Conservation (phyloP, 2,797 vertebrate species). For the Cirrhinus mrigala region DNA sequence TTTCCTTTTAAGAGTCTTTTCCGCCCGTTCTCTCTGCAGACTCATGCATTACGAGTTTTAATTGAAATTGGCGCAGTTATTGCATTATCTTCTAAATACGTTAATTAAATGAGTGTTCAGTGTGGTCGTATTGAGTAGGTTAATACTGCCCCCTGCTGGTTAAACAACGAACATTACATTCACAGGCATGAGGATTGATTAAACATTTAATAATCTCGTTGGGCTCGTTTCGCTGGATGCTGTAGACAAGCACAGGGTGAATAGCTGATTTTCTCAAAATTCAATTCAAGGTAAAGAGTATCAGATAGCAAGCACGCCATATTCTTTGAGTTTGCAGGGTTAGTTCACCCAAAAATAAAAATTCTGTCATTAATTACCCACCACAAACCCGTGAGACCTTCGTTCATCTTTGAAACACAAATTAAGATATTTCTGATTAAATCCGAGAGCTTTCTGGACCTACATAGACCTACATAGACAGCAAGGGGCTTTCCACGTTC, state of each 20-base stretch:
- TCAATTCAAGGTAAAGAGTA: background rate
- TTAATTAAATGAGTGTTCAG: slow-evolving; percentile 1
- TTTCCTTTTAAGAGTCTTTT: background rate
- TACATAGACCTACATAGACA: no score
- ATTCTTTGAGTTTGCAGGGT: background rate
- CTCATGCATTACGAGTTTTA: background rate
- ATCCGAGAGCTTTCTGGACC: no score
- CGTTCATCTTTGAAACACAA: no score
- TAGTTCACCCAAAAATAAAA: no score
- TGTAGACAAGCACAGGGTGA: background rate
- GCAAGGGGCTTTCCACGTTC: no score
- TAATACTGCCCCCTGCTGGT: slow-evolving; percentile 67
- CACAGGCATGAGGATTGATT: background rate
- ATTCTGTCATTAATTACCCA: no score
- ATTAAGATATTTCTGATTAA: no score
- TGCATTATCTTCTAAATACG: background rate
- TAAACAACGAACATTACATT: background rate
- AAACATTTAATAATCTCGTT: background rate
- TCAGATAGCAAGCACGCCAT: background rate
- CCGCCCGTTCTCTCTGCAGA: background rate
- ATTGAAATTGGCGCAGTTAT: slow-evolving; percentile 6
- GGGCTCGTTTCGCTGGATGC: background rate
- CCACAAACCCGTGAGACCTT: no score
- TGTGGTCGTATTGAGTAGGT: background rate
- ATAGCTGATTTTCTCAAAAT: background rate